Conservation (phyloP, 2,888 invertebrate genomes). For the Andrena marginata region DNA sequence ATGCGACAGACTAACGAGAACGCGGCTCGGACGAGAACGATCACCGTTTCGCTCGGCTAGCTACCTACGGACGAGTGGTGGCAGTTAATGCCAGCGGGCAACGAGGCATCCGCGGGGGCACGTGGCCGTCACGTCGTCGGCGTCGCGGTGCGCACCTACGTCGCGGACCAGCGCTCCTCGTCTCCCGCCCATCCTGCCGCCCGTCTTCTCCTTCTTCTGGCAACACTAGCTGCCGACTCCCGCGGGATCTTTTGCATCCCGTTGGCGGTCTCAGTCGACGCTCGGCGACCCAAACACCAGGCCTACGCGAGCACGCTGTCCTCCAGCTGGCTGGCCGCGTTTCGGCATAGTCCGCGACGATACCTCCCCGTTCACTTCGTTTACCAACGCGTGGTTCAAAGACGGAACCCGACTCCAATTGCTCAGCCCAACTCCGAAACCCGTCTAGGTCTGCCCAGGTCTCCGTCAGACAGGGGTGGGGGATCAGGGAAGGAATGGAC, state of each 20-base stretch:
- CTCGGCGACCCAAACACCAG: conserved; percentile 74
- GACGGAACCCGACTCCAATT: neutral
- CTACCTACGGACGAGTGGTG: conserved; percentile 13
- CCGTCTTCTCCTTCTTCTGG: conserved; percentile 55
- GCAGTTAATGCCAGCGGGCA: conserved; percentile 50
- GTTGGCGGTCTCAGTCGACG: conserved; percentile 74
- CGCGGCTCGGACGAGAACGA: neutral
- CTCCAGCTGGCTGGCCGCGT: conserved; percentile 47
- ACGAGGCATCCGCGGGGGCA: conserved; percentile 72
- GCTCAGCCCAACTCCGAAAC: neutral
- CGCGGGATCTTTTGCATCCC: conserved; percentile 65
- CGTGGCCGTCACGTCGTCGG: conserved; percentile 79
- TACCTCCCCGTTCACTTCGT: neutral
- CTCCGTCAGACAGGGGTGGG: neutral
- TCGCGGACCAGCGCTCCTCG: conserved; percentile 61
- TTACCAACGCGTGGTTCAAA: neutral
- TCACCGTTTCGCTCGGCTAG: conserved; percentile 23
- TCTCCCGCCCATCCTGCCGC: conserved; percentile 64
- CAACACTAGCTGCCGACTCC: conserved; percentile 53
- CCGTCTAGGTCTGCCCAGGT: neutral
- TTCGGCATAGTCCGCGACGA: conserved; percentile 56
- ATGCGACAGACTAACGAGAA: neutral
- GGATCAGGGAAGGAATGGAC: neutral
- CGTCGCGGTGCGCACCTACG: conserved; percentile 71
- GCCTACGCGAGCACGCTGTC: conserved; percentile 60